Base-by-base conservation (phyloP, 2,113 vertebrate species). In the Oreochromis tanganicae region DNA sequence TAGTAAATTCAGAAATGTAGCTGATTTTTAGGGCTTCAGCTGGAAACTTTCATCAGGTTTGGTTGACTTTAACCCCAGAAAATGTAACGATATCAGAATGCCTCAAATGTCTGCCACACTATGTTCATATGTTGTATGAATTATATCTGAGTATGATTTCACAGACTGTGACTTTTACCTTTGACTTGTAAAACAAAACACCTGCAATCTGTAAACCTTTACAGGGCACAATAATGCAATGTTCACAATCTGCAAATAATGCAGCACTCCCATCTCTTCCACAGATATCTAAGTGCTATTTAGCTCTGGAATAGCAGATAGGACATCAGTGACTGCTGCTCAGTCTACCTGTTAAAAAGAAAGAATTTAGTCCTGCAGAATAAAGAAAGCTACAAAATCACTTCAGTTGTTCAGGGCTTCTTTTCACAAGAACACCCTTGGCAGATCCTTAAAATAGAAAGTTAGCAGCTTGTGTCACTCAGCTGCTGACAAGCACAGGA, bases 381-480 rank as follows among this genome's bases (percentile, higher is more conserved):
- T 95, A 97, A 96, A 95, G 82, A 89, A 94, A 93, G 94, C 78
- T 88, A 89, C 93, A 95, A 91, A 96, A 93, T 91, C 91, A 75
- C 87, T 87, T 92, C 41, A 88, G 91, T 91, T 84, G 92, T 93
- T 87, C 84, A 63, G 68, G 82, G 41, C 88, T 91, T 89, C 93
- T 97, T 96, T 92, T 86, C 79, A 95, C 81, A 78, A 83, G 79
- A 95, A 96, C 94, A 89, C 91, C 91, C 93, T 90, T 93, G 91
- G 94, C 94, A 94, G 94, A 92, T 94, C 95, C 97, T 97, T 97
- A 97, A 91, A 96, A 94, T 87, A 97, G 97, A 97, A 97, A 96
- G 97, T 96, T 97, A 97, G 97, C 97, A 97, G 97, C 95, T 96
- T 88, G 66, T 95, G 93, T 97, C 96, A 96, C 94, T 96, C 97